These are phyloP conservation scores for Oscheius sp. DNA, from an alignment of 2,888 invertebrate genomes.

Conservation along the genomic window DNA sequence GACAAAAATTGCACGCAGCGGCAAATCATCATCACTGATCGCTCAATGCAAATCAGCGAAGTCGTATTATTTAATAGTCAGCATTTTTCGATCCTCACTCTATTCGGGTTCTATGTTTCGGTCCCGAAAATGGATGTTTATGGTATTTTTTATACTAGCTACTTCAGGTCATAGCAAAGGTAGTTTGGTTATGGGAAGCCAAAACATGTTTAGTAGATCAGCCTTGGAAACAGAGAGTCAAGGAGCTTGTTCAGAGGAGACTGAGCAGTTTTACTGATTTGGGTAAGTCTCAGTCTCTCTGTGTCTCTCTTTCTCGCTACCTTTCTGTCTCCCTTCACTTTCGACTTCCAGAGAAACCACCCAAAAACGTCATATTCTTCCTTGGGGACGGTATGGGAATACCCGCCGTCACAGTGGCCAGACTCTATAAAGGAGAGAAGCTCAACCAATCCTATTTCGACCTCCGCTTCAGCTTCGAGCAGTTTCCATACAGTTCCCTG, in stretches of 20 bases:
- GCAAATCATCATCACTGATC: no score
- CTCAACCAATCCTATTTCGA: background rate
- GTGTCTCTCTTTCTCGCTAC: no score
- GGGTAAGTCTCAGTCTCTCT: no score
- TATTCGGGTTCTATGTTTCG: no score
- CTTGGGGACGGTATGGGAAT: constrained; percentile 36
- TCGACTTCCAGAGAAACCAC: background rate
- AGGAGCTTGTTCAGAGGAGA: background rate
- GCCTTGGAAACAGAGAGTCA: constrained; percentile 10
- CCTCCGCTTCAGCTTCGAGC: constrained; percentile 18
- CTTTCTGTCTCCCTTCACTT: background rate
- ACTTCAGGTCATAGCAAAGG: no score
- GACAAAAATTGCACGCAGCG: no score
- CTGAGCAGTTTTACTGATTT: background rate
- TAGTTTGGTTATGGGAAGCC: no score
- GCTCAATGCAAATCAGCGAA: no score
- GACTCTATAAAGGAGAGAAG: constrained; percentile 28
- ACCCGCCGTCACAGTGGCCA: constrained; percentile 23
- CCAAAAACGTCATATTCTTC: constrained; percentile 35
- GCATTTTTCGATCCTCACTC: no score
- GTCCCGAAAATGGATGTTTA: no score
- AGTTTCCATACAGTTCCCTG: constrained; percentile 16
- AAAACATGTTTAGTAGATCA: background rate
- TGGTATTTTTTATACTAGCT: no score
- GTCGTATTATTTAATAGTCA: no score